phyloP scores from a whole-genome alignment of 1,140 invertebrate genomes.

The Drosophila jambulina region DNA sequence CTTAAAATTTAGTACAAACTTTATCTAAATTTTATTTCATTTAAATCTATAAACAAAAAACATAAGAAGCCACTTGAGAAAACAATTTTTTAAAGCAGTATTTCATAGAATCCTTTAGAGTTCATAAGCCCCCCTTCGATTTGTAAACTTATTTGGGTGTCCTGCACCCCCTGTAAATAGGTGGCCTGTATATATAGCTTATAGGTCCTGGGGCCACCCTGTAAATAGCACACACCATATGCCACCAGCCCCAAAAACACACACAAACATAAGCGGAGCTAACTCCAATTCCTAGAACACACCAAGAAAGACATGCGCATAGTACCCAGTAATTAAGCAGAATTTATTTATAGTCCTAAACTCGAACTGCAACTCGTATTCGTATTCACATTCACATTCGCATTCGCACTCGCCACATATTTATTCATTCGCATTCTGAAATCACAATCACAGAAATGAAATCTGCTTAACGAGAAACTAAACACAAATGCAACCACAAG shows the following conservation, averaged over 20 bases:
- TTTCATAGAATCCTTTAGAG: not conserved
- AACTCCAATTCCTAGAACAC: slow-evolving; percentile 61
- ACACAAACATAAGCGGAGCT: slow-evolving; percentile 24
- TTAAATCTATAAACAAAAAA: not conserved
- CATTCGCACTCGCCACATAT: slow-evolving; percentile 48
- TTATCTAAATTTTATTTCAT: not conserved
- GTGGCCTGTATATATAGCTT: slow-evolving; percentile 68
- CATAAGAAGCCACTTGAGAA: too few relatives aligned
- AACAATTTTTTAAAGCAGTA: too few relatives aligned
- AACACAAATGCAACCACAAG: slow-evolving; percentile 85
- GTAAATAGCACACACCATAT: slow-evolving; percentile 30
- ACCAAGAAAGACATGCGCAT: slow-evolving; percentile 72
- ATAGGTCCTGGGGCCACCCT: slow-evolving; percentile 30
- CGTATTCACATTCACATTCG: slow-evolving; percentile 47
- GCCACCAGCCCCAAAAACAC: slow-evolving; percentile 4
- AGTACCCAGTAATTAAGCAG: slow-evolving; percentile 80
- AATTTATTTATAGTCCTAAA: slow-evolving; percentile 67
- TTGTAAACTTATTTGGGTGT: slow-evolving; percentile 14
- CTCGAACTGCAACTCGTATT: slow-evolving; percentile 46
- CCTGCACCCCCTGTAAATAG: slow-evolving; percentile 61
- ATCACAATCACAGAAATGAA: slow-evolving; percentile 46
- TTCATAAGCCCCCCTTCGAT: not conserved
- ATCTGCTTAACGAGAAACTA: slow-evolving; percentile 72
- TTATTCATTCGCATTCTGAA: slow-evolving; percentile 67
- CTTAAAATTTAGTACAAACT: not conserved